Evolutionary conservation across 2,888 invertebrate species (phyloP).

Genomic region (Caenorhabditis becei): DNA sequence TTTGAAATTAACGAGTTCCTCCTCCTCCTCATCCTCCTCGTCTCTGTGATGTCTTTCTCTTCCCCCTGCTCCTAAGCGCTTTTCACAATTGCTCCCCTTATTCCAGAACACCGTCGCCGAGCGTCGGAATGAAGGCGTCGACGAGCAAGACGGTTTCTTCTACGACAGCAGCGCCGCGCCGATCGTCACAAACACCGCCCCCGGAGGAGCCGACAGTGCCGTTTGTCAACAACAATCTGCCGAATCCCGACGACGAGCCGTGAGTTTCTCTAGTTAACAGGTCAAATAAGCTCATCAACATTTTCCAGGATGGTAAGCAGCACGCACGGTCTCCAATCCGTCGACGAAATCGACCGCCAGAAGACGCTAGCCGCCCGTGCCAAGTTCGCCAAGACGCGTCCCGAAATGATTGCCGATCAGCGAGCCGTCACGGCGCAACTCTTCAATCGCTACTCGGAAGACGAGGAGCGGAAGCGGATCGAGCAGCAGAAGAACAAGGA

Average conservation of each 20-base stretch:
- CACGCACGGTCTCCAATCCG: not conserved
- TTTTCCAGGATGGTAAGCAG: conserved; percentile 29
- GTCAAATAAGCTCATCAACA: not conserved
- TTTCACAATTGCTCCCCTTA: not conserved
- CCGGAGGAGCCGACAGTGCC: conserved; percentile 23
- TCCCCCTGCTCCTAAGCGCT: not conserved
- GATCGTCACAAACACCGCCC: conserved; percentile 18
- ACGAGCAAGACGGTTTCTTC: conserved; percentile 29
- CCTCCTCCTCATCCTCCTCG: too few species aligned
- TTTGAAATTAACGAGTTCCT: conserved; percentile 50
- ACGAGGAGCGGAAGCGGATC: conserved; percentile 40
- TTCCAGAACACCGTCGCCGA: conserved; percentile 16
- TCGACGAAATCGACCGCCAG: conserved; percentile 23
- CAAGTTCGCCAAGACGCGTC: conserved; percentile 6
- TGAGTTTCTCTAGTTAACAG: conserved; percentile 17
- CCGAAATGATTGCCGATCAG: conserved; percentile 23
- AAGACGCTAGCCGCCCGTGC: conserved; percentile 14
- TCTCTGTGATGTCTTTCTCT: not conserved
- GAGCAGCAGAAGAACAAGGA: conserved; percentile 51
- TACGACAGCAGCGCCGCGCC: not conserved
- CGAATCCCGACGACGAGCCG: conserved; percentile 51
- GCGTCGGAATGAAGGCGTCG: conserved; percentile 49
- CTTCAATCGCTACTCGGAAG: conserved; percentile 36
- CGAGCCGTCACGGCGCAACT: conserved; percentile 36
- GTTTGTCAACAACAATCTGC: conserved; percentile 46